phyloP scores from a whole-genome alignment of 2,113 vertebrate genomes.

The Miniopterus natalensis region DNA sequence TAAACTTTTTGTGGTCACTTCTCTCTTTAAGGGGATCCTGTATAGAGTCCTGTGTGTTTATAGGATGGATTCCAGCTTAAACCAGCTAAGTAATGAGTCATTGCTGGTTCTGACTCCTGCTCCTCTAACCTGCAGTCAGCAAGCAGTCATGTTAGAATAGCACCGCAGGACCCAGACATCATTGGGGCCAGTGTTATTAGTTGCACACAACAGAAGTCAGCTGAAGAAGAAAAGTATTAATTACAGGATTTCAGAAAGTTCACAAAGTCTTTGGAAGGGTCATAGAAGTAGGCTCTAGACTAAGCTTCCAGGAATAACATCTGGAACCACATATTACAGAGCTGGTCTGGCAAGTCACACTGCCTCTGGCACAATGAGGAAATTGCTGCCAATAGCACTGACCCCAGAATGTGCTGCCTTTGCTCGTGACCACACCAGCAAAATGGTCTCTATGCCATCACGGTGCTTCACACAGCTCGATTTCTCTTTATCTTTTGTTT shows the following conservation, averaged over 20 bases:
- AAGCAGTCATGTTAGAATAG: background rate
- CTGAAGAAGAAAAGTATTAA: conserved; percentile 16
- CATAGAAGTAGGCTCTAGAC: conserved; percentile 9
- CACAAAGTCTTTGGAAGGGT: background rate
- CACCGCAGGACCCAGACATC: background rate
- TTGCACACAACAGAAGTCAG: background rate
- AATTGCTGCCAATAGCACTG: background rate
- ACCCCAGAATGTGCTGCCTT: background rate
- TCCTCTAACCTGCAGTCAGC: conserved; percentile 8
- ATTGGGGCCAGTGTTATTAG: background rate
- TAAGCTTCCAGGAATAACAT: background rate
- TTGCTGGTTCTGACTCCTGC: background rate
- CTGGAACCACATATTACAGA: background rate
- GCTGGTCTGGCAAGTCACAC: background rate
- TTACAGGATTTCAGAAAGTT: background rate
- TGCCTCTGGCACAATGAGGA: background rate
- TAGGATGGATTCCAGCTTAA: background rate
- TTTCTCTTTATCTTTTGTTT: background rate
- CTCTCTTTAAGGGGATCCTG: background rate
- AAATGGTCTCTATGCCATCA: background rate
- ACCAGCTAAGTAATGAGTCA: background rate
- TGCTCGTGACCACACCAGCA: background rate
- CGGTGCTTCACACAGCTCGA: background rate
- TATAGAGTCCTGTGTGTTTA: background rate
- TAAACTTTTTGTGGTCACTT: background rate